Base-by-base conservation (phyloP, 2,888 invertebrate species). In the Cheilosia scutellata region DNA sequence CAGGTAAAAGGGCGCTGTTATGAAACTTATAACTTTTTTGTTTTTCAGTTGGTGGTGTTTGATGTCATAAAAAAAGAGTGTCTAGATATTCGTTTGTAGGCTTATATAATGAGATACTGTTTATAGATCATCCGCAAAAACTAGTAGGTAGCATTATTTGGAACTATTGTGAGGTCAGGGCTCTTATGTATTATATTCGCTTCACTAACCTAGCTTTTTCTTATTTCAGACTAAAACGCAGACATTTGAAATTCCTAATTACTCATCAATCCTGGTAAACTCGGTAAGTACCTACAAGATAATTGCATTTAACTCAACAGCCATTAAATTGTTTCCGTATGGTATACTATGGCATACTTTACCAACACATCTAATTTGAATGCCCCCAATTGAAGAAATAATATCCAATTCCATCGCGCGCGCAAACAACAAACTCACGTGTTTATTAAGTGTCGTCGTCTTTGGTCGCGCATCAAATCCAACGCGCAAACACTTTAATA, bases 401-500 rank as follows among this genome's bases (percentile, higher is more conserved):
- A 65, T 16, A 42, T 53, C 31, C 72, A 72, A 72, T 72, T 65
- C 13, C 27, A 63, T 55, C 5, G 63, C 47, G 75, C 57, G 40
- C 51, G 51, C 76, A 51, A 77, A 77, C 53, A 66, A 51, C 47
- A 29, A 53, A 42, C 70, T 47, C 70, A 55, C 70, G 53, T 51
- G 51, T 29, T 51, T 9, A 25, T 5, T 27, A 20, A 25, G 20
- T 11, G 33, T 31, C 51, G 62, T 31, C 27, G 60, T 47, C 44
- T 29, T 55, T 37, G 31, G 25, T 33, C 16, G 42, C 71, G 27
- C 25, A 72, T 74, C 29, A 57, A 74, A 53, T 66, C 57, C 16
- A 60, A 42, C 53, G 74, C 60, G 74, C 62, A 60, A 68, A 60
- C 74, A 80, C 49, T 80, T 74, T 37, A 72, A 80, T 63, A 70